Conservation (phyloP, 2,888 invertebrate genomes). For the Hydroisotoma schaefferi region DNA sequence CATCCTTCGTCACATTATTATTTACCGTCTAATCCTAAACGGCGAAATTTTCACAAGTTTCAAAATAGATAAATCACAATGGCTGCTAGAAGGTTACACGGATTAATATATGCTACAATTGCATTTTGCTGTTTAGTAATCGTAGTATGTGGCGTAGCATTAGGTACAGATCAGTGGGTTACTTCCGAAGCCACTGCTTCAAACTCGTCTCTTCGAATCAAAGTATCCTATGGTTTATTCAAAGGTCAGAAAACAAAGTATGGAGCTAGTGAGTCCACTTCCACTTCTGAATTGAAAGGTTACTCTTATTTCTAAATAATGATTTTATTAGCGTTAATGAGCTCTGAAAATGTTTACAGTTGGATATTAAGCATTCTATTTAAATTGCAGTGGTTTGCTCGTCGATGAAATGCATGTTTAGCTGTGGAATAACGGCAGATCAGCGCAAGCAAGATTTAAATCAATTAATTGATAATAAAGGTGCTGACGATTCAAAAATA, state of each 20-base stretch:
- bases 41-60: neutral
- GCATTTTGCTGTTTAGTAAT: slow-evolving; percentile 28
- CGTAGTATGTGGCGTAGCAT: slow-evolving; percentile 25
- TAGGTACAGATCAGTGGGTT: slow-evolving; percentile 40
- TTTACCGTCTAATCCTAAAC: too few relatives aligned
- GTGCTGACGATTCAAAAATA: neutral
- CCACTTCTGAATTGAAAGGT: slow-evolving; percentile 15
- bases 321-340: neutral
- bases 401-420: slow-evolving; percentile 38
- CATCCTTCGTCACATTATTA: too few relatives aligned
- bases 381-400: slow-evolving; percentile 34
- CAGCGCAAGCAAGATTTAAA: slow-evolving; percentile 33
- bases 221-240: slow-evolving; percentile 35
- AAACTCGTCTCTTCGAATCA: neutral
- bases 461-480: neutral
- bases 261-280: neutral
- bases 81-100: slow-evolving; percentile 41
- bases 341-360: neutral
- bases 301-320: slow-evolving; percentile 5
- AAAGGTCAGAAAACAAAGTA: slow-evolving; percentile 22
- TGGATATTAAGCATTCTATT: too few relatives aligned
- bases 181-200: neutral
- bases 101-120: slow-evolving; percentile 41
- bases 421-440: slow-evolving; percentile 28
- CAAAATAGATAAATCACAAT: slow-evolving; percentile 14